phyloP scores from a whole-genome alignment of 2,113 vertebrate species.

The Nesogale talazaci region DNA sequence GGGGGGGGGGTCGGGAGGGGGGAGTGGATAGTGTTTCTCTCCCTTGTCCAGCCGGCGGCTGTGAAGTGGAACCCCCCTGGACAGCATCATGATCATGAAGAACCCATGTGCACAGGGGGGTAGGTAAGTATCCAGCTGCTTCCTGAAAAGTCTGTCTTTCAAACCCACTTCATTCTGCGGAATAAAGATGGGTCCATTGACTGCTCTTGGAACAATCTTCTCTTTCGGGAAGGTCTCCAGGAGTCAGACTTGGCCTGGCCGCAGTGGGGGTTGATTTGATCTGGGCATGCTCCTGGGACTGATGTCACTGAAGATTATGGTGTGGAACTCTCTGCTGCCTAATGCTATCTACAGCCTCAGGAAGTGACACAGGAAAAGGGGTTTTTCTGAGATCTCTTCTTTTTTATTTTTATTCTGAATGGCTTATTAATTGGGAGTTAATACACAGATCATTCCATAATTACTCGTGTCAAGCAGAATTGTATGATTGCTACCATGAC shows the following conservation, averaged over 20 bases:
- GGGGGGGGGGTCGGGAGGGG: too few species aligned
- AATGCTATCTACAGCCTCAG: neutral
- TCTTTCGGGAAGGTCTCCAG: neutral
- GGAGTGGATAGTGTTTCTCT: too few species aligned
- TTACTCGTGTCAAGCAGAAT: too few species aligned
- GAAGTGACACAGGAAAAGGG: conserved; percentile 2
- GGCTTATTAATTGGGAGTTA: too few species aligned
- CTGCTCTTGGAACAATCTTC: neutral
- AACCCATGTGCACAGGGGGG: neutral
- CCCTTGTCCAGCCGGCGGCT: too few species aligned
- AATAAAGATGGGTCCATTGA: neutral
- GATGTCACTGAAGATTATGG: neutral
- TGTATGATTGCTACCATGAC: too few species aligned
- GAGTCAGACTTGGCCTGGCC: neutral
- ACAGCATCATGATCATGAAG: neutral
- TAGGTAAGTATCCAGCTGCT: neutral
- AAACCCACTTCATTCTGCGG: neutral
- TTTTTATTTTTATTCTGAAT: too few species aligned
- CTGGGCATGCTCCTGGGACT: neutral
- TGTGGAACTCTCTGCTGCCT: neutral
- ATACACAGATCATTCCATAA: too few species aligned
- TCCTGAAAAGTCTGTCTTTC: neutral
- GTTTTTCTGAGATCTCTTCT: neutral
- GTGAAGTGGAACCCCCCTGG: too few species aligned
- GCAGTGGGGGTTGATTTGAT: neutral